phyloP scores from a whole-genome alignment of 2,113 vertebrate genomes.

The Pseudopipra pipra region DNA sequence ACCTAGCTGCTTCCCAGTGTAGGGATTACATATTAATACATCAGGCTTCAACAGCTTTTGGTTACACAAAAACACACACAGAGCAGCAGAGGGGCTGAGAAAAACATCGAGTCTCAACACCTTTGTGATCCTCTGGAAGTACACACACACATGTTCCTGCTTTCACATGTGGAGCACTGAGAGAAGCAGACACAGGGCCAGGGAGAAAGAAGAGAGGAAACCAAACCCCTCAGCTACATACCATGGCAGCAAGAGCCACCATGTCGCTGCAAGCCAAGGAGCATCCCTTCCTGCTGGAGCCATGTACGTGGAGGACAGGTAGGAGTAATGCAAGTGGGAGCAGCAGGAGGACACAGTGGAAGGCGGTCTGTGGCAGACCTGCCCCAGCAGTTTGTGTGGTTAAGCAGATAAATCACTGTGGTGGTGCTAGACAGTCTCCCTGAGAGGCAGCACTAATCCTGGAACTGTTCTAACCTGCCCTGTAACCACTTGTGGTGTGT shows the following conservation, averaged over 20 bases:
- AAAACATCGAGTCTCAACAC: neutral
- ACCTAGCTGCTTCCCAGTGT: neutral
- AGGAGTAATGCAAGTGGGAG: neutral
- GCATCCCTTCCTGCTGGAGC: neutral
- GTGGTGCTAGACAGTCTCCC: neutral
- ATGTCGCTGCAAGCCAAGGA: accelerated
- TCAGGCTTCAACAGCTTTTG: neutral
- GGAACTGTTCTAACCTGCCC: neutral
- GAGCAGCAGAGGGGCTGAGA: neutral
- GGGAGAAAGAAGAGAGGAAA: neutral
- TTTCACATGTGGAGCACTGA: accelerated
- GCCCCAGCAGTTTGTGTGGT: neutral
- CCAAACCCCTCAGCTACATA: accelerated
- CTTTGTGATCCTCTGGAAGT: neutral
- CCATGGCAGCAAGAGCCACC: neutral
- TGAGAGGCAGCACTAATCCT: neutral
- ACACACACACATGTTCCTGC: neutral
- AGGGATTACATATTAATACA: slow-evolving; percentile 20
- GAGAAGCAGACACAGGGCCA: accelerated
- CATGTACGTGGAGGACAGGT: accelerated
- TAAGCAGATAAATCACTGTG: neutral
- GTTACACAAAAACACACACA: neutral
- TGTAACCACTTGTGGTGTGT: neutral
- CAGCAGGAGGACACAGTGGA: accelerated
- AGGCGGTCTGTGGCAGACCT: neutral